Evolutionary conservation across 2,797 vertebrate species (phyloP), one percentile per base, ranked within the genome.

Genomic region (Sebastes steindachneri): DNA sequence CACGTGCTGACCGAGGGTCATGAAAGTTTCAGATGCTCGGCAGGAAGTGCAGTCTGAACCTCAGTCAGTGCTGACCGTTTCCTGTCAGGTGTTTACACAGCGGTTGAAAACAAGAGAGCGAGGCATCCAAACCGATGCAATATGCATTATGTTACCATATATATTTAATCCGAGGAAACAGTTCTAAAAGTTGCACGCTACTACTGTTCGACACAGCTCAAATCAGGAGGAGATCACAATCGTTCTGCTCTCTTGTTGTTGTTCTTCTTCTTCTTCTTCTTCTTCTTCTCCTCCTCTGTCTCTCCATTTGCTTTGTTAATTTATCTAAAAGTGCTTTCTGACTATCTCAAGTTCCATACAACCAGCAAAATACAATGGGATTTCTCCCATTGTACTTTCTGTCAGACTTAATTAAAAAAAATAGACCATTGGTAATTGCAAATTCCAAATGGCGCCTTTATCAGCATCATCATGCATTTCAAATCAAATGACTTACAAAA

Each of bases 1-100:
- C 45, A 21, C 71, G 17, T 26, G 28, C 68, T 21, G 51, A 45
- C 54, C 1, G 7, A 37, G 64, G 54, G 60, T 80, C 70, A 77
- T 88, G 8, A 89, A 90, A 80, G 64, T 88, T 90, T 91, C n/a
- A 88, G 55, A 70, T 11, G 73, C 54, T 65, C 7, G 17, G 65
- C 51, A 73, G 59, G 58, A 83, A 80, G 57, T 53, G 75, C 12
- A 3, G 68, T 21, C 66, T 55, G 29, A 65, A 71, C 63, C 9
- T 29, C 45, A 63, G 60, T 55, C 68, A 53, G 58, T 77, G 63
- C 55, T 31, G 67, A 85, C 67, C 6, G 51, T 71, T 77, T 79
- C 65, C 84, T 81, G 80, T 84, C 73, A 31, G 68, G 64, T 79
- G 66, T 87, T 90, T 87, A 85, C 76, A 75, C 69, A 57, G 59